phyloP scores from a whole-genome alignment of 2,797 vertebrate genomes.

The Acomys russatus region DNA sequence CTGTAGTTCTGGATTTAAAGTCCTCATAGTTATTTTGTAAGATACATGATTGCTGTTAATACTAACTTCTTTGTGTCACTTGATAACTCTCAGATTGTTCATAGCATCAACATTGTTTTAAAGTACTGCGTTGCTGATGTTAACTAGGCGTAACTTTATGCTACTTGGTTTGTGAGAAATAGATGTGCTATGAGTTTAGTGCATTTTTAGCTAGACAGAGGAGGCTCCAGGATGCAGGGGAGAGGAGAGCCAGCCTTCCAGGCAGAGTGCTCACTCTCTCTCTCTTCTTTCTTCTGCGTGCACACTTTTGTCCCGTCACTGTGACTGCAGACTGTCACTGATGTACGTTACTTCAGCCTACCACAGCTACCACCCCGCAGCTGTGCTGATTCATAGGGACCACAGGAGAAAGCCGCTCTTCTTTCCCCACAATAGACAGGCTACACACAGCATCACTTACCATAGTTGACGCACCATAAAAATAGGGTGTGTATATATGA shows the following conservation, averaged over 20 bases:
- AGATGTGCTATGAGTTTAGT: slow-evolving; percentile 23
- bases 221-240: neutral
- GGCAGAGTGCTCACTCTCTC: neutral
- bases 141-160: neutral
- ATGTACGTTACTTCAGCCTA: slow-evolving; percentile 37
- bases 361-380: neutral
- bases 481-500: slow-evolving; percentile 28
- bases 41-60: neutral
- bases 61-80: slow-evolving; percentile 31
- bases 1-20: slow-evolving; percentile 7
- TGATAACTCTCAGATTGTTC: slow-evolving; percentile 45
- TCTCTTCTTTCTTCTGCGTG: neutral
- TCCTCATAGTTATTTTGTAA: slow-evolving; percentile 17
- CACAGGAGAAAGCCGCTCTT: slow-evolving; percentile 34
- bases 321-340: neutral
- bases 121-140: neutral
- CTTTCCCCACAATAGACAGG: neutral
- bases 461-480: neutral
- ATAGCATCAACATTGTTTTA: slow-evolving; percentile 3
- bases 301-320: neutral
- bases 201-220: neutral
- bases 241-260: neutral
- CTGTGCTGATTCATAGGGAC: neutral
- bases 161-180: slow-evolving; percentile 44
- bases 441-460: neutral